Percentiles rank a stretch among this genome's conserved stretches.
Conservation (phyloP, 1,140 invertebrate species). For the Drosophila melanogaster region Release_6_plus_ISO1_MT NT_033779.5:7054001-7054500, state of each 20-base stretch:
- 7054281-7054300: slow-evolving; percentile 83
- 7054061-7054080: slow-evolving; percentile 18
- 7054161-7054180: slow-evolving; percentile 62
- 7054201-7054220: slow-evolving; percentile 25
- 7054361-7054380: slow-evolving; percentile 78
- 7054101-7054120: slow-evolving; percentile 12
- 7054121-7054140: slow-evolving; percentile 66
- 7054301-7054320: slow-evolving; percentile 75
- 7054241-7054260: slow-evolving; percentile 72
- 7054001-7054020: slow-evolving; percentile 77
- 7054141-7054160: slow-evolving; percentile 73
- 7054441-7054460: slow-evolving; percentile 10
- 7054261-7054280: slow-evolving; percentile 84
- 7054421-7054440: slow-evolving; percentile 15
- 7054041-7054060: slow-evolving; percentile 68
- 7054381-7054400: slow-evolving; percentile 87
- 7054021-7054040: slow-evolving; percentile 79
- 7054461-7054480: slow-evolving; percentile 44
- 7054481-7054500: slow-evolving; percentile 86
- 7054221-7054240: slow-evolving; percentile 23
- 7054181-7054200: slow-evolving; percentile 40
- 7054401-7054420: slow-evolving; percentile 85
- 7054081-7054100: slow-evolving; percentile 1
- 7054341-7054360: slow-evolving; percentile 84
- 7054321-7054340: slow-evolving; percentile 85